Conservation (phyloP, 1,140 invertebrate genomes). For the Drosophila malerkotliana region DNA sequence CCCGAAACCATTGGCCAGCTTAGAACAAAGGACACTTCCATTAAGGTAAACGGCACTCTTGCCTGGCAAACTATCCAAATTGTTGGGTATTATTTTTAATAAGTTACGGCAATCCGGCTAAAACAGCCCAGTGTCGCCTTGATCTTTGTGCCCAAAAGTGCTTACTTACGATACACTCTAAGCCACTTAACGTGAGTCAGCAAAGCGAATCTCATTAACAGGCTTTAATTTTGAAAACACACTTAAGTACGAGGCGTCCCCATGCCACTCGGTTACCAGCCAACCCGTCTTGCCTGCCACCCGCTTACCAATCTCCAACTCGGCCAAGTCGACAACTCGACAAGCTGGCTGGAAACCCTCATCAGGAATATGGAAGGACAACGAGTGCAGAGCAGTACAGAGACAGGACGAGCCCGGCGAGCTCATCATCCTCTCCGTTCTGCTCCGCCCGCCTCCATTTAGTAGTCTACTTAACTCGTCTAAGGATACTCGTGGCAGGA, state of each 20-base stretch:
- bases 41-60: background rate
- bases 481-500: constrained; percentile 66
- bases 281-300: background rate
- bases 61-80: constrained; percentile 43
- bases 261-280: background rate
- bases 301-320: constrained; percentile 7
- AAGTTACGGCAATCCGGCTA: constrained; percentile 44
- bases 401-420: constrained; percentile 19
- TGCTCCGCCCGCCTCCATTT: constrained; percentile 60
- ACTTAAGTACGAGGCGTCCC: constrained; percentile 64
- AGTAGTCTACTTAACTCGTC: constrained; percentile 82
- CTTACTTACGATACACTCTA: constrained; percentile 78
- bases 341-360: constrained; percentile 45
- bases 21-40: constrained; percentile 8
- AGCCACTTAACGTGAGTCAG: constrained; percentile 81
- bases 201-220: constrained; percentile 82
- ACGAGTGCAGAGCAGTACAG: constrained; percentile 1
- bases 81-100: constrained; percentile 73
- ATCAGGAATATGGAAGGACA: constrained; percentile 39
- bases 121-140: constrained; percentile 20
- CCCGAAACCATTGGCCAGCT: background rate
- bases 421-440: constrained; percentile 47
- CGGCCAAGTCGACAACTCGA: constrained; percentile 47
- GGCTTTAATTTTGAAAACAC: constrained; percentile 81
- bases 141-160: constrained; percentile 61